Percentiles rank a stretch among this genome's conserved stretches.
Evolutionary conservation across 2,113 vertebrate genomes (phyloP).

Genomic region (Solenodon paradoxus): DNA sequence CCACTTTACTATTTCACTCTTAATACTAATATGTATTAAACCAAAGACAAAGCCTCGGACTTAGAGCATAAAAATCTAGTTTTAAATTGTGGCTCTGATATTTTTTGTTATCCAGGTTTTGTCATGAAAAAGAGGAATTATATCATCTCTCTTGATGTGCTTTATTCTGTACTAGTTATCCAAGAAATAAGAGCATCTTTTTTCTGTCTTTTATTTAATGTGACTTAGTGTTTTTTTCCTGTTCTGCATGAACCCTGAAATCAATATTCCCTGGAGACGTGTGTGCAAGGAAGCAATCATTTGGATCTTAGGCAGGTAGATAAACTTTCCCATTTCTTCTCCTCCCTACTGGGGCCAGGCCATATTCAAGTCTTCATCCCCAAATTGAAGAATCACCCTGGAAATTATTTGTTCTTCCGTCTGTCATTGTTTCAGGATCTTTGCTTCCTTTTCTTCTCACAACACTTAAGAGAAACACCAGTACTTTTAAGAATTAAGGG

Average conservation of each 20-base stretch:
- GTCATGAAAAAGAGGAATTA: neutral
- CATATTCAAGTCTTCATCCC: neutral
- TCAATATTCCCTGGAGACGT: neutral
- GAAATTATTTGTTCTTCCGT: neutral
- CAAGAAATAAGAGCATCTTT: neutral
- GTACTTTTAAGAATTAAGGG: neutral
- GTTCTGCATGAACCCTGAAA: neutral
- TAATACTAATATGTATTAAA: neutral
- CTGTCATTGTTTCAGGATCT: neutral
- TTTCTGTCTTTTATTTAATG: neutral
- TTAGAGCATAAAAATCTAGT: neutral
- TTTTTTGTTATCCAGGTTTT: neutral
- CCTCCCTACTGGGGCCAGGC: neutral
- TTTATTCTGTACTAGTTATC: neutral
- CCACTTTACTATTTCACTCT: neutral
- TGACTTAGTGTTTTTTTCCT: neutral
- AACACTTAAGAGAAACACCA: neutral
- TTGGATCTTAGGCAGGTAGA: neutral
- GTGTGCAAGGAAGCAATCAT: neutral
- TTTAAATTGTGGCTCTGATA: neutral
- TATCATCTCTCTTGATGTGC: neutral
- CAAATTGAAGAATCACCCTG: neutral
- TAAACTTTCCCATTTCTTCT: neutral
- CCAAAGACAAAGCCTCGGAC: neutral
- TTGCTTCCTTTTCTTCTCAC: neutral